Evolutionary conservation across 2,113 vertebrate species (phyloP).

Genomic region (Cygnus buccinator): DNA sequence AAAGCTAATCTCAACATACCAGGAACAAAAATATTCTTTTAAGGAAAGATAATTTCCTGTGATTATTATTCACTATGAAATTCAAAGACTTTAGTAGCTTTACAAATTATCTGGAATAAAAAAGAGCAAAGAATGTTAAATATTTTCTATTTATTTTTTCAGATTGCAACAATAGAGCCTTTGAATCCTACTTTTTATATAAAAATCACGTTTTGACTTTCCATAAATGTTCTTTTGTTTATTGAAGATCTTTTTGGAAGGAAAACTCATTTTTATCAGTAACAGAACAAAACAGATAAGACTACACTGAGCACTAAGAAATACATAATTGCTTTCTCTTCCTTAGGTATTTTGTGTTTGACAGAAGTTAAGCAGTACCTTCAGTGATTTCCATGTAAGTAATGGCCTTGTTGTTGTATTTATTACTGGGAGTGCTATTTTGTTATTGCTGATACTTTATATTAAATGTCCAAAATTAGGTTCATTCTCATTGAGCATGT

Average conservation of each 20-base stretch:
- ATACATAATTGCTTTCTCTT: background rate
- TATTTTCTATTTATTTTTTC: background rate
- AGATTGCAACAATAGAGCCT: background rate
- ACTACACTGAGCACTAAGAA: background rate
- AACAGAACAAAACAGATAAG: background rate
- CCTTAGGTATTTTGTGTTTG: background rate
- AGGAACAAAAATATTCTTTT: background rate
- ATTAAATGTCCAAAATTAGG: background rate
- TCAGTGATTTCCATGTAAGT: background rate
- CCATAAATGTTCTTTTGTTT: background rate
- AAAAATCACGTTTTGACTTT: background rate
- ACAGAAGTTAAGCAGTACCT: background rate
- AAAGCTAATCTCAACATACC: background rate
- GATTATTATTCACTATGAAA: background rate
- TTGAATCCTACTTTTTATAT: background rate
- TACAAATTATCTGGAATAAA: background rate
- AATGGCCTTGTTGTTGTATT: background rate
- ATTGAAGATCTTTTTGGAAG: background rate
- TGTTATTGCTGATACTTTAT: background rate
- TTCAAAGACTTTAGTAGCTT: rapidly evolving
- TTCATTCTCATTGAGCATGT: background rate
- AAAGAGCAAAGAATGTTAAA: background rate
- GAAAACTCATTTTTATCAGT: background rate
- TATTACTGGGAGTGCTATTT: background rate
- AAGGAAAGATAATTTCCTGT: background rate